Conservation (phyloP, 2,888 invertebrate species). For the Gastracanthus pulcherrimus region DNA sequence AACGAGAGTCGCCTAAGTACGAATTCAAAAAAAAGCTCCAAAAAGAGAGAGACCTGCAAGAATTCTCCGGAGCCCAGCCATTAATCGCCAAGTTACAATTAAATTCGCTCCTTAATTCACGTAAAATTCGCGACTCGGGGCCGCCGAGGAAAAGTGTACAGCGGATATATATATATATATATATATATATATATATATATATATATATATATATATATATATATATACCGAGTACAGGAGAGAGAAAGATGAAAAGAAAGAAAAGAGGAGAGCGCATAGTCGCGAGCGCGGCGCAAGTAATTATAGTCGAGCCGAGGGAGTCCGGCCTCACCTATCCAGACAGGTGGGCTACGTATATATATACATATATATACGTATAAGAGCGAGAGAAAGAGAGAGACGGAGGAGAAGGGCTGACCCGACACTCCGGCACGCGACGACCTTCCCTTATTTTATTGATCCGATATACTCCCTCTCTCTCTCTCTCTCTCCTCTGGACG, state of each 20-base stretch:
- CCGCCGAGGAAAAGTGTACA: not conserved
- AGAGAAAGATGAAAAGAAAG: not conserved
- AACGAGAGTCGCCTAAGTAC: too few species aligned
- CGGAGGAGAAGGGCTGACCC: conserved; percentile 61
- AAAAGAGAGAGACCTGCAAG: too few species aligned
- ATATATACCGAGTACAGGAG: too few species aligned
- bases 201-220: too few species aligned
- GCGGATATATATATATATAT: too few species aligned
- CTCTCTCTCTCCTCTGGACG: conserved; percentile 33
- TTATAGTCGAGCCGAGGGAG: conserved; percentile 44
- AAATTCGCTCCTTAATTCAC: conserved; percentile 47
- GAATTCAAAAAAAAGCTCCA: not conserved
- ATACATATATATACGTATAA: too few species aligned
- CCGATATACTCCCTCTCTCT: conserved; percentile 70
- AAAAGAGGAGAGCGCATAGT: not conserved
- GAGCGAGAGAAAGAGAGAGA: conserved; percentile 3
- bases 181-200: too few species aligned
- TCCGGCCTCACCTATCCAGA: conserved; percentile 64
- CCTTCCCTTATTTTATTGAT: conserved; percentile 76
- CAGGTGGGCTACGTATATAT: conserved; percentile 65
- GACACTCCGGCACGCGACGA: conserved; percentile 73
- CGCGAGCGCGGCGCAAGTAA: conserved; percentile 45
- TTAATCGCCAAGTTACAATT: conserved; percentile 51
- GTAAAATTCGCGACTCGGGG: conserved; percentile 30
- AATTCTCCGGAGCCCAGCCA: too few species aligned